Evolutionary conservation across 2,888 invertebrate genomes (phyloP).

Genomic region (Nemoura dubitans): DNA sequence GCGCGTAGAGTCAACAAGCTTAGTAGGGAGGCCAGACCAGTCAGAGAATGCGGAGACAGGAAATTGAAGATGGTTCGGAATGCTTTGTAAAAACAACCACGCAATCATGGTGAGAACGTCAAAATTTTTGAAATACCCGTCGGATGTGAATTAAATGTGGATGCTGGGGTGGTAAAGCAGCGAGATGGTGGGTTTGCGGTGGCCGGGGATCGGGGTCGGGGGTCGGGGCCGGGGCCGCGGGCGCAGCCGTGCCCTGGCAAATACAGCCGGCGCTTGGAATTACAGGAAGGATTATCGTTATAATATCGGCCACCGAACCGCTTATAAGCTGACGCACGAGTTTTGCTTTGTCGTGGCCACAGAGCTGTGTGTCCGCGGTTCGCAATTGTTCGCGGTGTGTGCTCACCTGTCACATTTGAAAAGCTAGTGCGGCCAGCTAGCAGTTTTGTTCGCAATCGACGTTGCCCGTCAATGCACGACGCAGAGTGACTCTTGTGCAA

Average conservation of each 20-base stretch:
- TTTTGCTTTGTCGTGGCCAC: neutral
- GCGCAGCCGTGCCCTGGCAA: neutral
- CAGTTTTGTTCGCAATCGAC: neutral
- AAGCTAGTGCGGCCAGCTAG: neutral
- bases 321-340: neutral
- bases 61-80: slow-evolving; percentile 37
- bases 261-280: neutral
- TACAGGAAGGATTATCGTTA: neutral
- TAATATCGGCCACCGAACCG: neutral
- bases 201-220: neutral
- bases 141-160: neutral
- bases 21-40: slow-evolving; percentile 30
- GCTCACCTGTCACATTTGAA: neutral
- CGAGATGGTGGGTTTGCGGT: neutral
- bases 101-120: slow-evolving; percentile 20
- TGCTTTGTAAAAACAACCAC: slow-evolving; percentile 38
- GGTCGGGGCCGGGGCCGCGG: neutral
- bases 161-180: neutral
- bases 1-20: neutral
- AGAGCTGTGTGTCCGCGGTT: neutral
- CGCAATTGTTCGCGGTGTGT: neutral
- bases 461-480: neutral
- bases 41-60: slow-evolving; percentile 27
- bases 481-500: neutral
- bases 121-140: neutral